Evolutionary conservation across 2,113 vertebrate genomes (phyloP).

Genomic region (Chloebia gouldiae): DNA sequence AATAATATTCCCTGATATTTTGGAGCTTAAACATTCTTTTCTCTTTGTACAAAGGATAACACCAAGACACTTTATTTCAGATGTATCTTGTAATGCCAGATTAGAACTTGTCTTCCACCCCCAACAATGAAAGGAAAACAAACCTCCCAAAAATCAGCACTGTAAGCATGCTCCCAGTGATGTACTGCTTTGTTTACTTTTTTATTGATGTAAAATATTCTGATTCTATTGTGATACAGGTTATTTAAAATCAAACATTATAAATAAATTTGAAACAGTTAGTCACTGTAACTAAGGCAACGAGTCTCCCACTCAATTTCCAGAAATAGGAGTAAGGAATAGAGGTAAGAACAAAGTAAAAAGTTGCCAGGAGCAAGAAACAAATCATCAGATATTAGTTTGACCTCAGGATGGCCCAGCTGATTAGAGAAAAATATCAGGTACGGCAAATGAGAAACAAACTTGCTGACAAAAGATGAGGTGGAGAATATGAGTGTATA

Average conservation of each 20-base stretch:
- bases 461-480: not conserved
- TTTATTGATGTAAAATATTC: not conserved
- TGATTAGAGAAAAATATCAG: not conserved
- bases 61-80: not conserved
- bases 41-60: not conserved
- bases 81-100: not conserved
- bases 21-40: not conserved
- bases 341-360: conserved; percentile 42
- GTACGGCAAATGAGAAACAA: not conserved
- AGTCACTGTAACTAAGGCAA: conserved; percentile 64
- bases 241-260: conserved; percentile 52
- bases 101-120: not conserved
- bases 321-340: conserved; percentile 48
- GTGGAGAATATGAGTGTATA: not conserved
- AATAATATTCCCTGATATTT: not conserved
- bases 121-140: not conserved
- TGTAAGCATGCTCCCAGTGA: not conserved
- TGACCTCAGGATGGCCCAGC: not conserved
- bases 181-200: not conserved
- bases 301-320: conserved; percentile 54
- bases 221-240: not conserved
- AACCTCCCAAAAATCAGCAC: not conserved
- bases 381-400: not conserved
- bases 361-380: conserved; percentile 21
- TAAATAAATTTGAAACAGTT: conserved; percentile 53